Conservation (phyloP, 2,888 invertebrate species). For the Polietes domitor region DNA sequence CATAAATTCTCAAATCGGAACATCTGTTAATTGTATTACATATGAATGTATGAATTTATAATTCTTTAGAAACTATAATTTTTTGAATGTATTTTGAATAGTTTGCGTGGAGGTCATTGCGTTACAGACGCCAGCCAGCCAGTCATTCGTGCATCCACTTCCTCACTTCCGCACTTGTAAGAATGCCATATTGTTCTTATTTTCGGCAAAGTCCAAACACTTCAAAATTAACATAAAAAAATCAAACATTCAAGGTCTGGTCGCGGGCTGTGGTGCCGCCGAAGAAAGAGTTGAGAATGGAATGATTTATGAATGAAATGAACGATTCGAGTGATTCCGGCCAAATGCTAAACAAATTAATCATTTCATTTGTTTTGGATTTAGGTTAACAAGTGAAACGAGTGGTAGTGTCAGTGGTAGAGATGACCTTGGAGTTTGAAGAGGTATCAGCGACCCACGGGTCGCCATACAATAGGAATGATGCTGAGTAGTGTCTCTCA, state of each 20-base stretch:
- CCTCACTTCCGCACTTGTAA: not conserved
- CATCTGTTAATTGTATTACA: slow-evolving; percentile 3
- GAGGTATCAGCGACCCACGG: not conserved
- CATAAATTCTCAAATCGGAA: not conserved
- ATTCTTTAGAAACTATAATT: not conserved
- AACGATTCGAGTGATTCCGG: not conserved
- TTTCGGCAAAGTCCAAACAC: not conserved
- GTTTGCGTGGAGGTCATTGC: slow-evolving; percentile 15
- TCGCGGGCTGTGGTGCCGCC: not conserved
- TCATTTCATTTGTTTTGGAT: slow-evolving; percentile 14
- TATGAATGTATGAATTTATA: not conserved
- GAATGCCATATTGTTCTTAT: too few species aligned
- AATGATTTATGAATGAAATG: slow-evolving; percentile 16
- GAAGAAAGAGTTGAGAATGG: not conserved
- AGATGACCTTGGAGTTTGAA: not conserved
- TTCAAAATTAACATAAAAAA: not conserved
- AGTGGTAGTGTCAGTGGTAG: not conserved
- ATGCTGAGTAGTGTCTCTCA: not conserved
- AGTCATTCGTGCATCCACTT: not conserved
- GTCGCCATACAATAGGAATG: not conserved
- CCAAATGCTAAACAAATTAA: slow-evolving; percentile 1
- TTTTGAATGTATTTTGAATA: not conserved
- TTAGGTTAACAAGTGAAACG: not conserved
- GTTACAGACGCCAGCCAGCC: not conserved
- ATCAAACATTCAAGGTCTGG: not conserved